These are phyloP conservation scores for Platyura marginata DNA, from an alignment of 1,140 invertebrate genomes.

Conservation along the genomic window DNA sequence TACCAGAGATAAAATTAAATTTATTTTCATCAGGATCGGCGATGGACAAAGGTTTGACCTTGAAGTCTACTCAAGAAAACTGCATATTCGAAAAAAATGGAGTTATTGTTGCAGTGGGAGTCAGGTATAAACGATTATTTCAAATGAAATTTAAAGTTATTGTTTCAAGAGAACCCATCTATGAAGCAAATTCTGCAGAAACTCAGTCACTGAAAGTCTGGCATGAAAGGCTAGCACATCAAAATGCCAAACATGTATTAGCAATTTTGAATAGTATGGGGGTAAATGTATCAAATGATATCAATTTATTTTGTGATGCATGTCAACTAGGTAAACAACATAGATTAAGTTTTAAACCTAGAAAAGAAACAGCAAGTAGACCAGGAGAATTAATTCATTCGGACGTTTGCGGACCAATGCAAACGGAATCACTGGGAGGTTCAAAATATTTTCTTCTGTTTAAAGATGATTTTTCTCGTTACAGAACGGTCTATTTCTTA, in stretches of 20 bases:
- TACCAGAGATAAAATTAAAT: neutral
- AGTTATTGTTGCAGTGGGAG: neutral
- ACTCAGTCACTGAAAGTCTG: neutral
- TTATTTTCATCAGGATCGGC: neutral
- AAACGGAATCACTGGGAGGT: constrained; percentile 10
- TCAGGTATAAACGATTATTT: neutral
- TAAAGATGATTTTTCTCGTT: constrained; percentile 2
- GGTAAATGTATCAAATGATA: neutral
- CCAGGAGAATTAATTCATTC: constrained; percentile 11
- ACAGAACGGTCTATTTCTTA: neutral
- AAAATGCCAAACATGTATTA: neutral
- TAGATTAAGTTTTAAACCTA: neutral
- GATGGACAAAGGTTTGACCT: neutral
- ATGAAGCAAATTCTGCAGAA: neutral
- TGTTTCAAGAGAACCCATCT: neutral
- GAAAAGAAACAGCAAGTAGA: neutral
- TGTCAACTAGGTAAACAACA: constrained; percentile 2
- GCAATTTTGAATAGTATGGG: neutral
- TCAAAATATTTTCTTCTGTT: constrained; percentile 15
- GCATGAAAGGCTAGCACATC: constrained; percentile 1
- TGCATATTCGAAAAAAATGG: neutral
- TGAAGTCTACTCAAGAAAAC: neutral
- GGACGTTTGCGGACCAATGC: constrained; percentile 16
- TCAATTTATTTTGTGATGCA: neutral
- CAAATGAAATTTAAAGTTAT: neutral